Base-by-base conservation (phyloP, 2,888 invertebrate species). In the Stenodema calcarata region DNA sequence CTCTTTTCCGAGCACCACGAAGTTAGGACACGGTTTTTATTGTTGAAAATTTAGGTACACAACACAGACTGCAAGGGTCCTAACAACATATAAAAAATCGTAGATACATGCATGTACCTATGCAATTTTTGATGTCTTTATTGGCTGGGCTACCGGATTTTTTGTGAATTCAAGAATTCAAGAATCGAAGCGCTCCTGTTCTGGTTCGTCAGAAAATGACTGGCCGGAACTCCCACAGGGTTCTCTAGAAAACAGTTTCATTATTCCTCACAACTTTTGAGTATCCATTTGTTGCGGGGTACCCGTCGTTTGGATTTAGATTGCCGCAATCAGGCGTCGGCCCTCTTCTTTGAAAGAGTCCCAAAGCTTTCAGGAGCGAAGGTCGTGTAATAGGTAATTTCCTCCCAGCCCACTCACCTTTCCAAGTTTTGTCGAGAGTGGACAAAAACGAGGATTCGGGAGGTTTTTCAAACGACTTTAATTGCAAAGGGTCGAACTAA, bases 361-460 rank as follows among this genome's bases (percentile, higher is more conserved):
- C 50, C 47, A 50, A 80, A 12, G 50, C 80, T 80, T 80, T 80
- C 50, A 80, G 35, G 28, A 80, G n/a, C 27, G 50, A 80, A 80
- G 50, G 80, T 50, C 80, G 80, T 47, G 54, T 80, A 80, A 80
- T 80, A 80, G 80, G 80, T 80, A 80, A 80, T 80, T 80, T 80
- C 80, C 80, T 80, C 9, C 16, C 30, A 28, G 35, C 73, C 73
- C 73, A 62, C 62, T 62, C 62, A 62, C 62, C 62, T 62, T 62
- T 62, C 62, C 18, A 62, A 62, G 62, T 62, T 62, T 62, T 18
- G 35, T 35, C 18, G 11, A 62, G 23, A 62, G 62, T 62, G 62
- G 62, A 62, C 62, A 62, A 62, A 50, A 62, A 62, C 62, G 62
- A 62, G 62, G 62, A 27, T 62, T 62, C 62, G 62, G 62, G 23